These are phyloP conservation scores for Oryzaephilus surinamensis DNA, from an alignment of 1,140 invertebrate genomes.

Conservation along the genomic window DNA sequence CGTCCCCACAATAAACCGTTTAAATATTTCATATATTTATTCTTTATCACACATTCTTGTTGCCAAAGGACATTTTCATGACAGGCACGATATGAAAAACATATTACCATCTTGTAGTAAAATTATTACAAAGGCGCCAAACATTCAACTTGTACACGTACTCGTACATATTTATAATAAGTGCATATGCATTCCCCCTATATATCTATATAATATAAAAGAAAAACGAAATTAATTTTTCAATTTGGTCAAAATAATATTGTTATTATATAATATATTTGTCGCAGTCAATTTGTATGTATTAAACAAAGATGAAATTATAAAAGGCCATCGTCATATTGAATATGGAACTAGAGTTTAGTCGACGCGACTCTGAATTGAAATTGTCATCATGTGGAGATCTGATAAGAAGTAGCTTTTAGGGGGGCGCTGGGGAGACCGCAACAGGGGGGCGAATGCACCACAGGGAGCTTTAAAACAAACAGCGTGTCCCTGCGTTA, in stretches of 20 bases:
- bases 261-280: background rate
- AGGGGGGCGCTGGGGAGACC: slow-evolving; percentile 23
- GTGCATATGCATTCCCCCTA: too few species aligned
- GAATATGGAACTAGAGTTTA: too few species aligned
- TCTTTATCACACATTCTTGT: slow-evolving; percentile 25
- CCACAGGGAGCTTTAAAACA: slow-evolving; percentile 32
- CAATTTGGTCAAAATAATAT: background rate
- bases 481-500: slow-evolving; percentile 31
- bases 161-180: too few species aligned
- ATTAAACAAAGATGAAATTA: slow-evolving; percentile 1
- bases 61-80: slow-evolving; percentile 21
- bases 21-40: slow-evolving; percentile 28
- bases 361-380: too few species aligned
- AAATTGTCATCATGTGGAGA: slow-evolving; percentile 37
- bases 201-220: too few species aligned
- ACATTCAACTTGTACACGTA: slow-evolving; percentile 19
- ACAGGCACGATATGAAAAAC: slow-evolving; percentile 24
- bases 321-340: too few species aligned
- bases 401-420: slow-evolving; percentile 34
- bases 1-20: slow-evolving; percentile 18
- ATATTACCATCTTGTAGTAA: slow-evolving; percentile 24
- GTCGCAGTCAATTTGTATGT: background rate
- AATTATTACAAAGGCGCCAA: slow-evolving; percentile 31
- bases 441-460: slow-evolving; percentile 17
- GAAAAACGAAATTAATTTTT: slow-evolving; percentile 21